Percentiles rank a stretch among this genome's conserved stretches.
These are phyloP conservation scores for Rhipidura dahli DNA, from an alignment of 2,113 vertebrate genomes.

Conservation along the genomic window DNA sequence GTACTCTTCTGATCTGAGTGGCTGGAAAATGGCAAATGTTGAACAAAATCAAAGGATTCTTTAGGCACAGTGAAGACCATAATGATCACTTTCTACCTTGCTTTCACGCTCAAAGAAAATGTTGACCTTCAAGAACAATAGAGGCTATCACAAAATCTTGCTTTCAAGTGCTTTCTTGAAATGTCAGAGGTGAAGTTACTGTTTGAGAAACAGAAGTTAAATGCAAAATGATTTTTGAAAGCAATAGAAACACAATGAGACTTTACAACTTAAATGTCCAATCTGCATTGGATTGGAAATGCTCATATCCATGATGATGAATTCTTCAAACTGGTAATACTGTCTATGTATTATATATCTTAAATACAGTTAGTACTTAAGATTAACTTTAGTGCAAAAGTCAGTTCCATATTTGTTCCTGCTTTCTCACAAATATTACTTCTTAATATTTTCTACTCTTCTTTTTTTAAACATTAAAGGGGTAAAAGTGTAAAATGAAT, in stretches of 20 bases:
- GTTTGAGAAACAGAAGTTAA: not conserved
- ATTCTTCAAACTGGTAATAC: not conserved
- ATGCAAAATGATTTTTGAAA: not conserved
- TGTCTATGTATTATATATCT: not conserved
- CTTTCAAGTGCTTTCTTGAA: not conserved
- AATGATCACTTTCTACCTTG: not conserved
- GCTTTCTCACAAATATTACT: not conserved
- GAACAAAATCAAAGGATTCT: not conserved
- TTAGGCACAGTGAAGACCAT: not conserved
- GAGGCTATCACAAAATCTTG: not conserved
- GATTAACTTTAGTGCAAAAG: not conserved
- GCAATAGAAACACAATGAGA: not conserved
- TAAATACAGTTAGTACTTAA: not conserved
- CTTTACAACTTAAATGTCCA: not conserved
- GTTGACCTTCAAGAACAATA: not conserved
- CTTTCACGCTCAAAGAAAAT: not conserved
- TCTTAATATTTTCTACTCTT: not conserved
- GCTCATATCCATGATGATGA: not conserved
- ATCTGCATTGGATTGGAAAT: not conserved
- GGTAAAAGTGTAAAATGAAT: not conserved
- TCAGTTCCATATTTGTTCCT: not conserved
- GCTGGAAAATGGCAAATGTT: not conserved
- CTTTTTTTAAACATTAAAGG: not conserved
- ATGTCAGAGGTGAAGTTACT: not conserved
- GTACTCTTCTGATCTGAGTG: not conserved